phyloP scores from a whole-genome alignment of 2,888 invertebrate genomes.

The Aphelenchoides bicaudatus region DNA sequence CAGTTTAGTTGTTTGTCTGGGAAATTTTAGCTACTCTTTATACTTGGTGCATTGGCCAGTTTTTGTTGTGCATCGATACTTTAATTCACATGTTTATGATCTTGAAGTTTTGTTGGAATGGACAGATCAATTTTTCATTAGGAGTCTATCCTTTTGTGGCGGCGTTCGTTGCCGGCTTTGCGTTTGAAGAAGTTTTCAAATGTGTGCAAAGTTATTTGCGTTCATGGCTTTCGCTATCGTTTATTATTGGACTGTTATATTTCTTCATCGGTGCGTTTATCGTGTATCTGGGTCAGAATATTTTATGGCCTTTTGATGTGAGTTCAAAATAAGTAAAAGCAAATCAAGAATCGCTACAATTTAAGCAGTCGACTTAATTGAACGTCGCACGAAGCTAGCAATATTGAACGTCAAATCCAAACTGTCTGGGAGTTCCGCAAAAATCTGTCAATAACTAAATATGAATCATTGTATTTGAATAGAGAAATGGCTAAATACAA shows the following conservation, averaged over 20 bases:
- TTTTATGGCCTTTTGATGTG: slow-evolving; percentile 4
- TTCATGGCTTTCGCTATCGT: neutral
- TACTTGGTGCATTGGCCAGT: slow-evolving; percentile 16
- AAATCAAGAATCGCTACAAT: too few species aligned
- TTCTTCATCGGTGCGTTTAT: neutral
- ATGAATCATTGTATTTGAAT: slow-evolving; percentile 5
- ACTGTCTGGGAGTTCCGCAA: too few species aligned
- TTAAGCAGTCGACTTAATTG: too few species aligned
- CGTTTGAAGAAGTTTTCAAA: neutral
- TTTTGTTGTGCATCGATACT: slow-evolving; percentile 5
- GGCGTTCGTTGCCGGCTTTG: slow-evolving; percentile 6
- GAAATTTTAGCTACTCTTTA: slow-evolving; percentile 2
- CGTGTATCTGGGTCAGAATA: slow-evolving; percentile 1
- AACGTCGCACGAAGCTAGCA: too few species aligned
- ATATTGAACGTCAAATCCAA: too few species aligned
- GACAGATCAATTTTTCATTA: slow-evolving; percentile 3
- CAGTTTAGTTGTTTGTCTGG: neutral
- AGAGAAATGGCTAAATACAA: slow-evolving; percentile 1
- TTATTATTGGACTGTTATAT: neutral
- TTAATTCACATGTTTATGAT: slow-evolving; percentile 1
- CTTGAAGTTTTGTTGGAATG: neutral
- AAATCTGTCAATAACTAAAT: neutral
- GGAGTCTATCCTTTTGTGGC: neutral
- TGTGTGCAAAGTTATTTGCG: neutral
- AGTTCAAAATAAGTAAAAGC: too few species aligned